phyloP scores from a whole-genome alignment of 2,888 invertebrate species.

The Drosophila leonis region DNA sequence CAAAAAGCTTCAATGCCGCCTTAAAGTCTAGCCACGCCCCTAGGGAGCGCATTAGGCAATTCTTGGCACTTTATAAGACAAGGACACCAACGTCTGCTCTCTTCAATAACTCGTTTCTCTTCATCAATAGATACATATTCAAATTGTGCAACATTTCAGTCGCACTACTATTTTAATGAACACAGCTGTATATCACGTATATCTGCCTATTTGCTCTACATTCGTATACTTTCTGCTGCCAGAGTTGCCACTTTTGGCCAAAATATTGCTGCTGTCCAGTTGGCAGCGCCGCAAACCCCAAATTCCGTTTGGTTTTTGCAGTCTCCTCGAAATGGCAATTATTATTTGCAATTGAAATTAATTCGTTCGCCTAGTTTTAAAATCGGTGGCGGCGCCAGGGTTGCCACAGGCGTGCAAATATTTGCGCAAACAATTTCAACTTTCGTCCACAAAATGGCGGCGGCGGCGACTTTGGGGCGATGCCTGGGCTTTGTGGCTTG shows the following conservation, averaged over 20 bases:
- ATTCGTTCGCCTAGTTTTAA: constrained; percentile 5
- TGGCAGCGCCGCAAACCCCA: not conserved
- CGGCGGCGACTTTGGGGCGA: constrained; percentile 3
- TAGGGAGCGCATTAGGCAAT: too few species aligned
- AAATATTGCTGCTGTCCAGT: not conserved
- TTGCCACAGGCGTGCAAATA: constrained; percentile 41
- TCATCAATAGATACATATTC: too few species aligned
- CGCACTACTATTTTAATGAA: too few species aligned
- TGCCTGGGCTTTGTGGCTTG: not conserved
- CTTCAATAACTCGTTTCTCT: too few species aligned
- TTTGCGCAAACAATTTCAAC: constrained; percentile 34
- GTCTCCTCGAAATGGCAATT: not conserved
- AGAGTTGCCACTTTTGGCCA: constrained; percentile 2
- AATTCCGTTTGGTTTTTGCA: not conserved
- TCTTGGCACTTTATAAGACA: too few species aligned
- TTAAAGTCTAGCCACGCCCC: too few species aligned
- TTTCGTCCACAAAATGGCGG: constrained; percentile 56
- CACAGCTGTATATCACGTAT: too few species aligned
- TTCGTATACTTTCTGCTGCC: not conserved
- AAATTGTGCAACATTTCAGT: too few species aligned
- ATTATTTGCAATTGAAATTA: constrained; percentile 2
- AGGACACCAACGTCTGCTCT: too few species aligned
- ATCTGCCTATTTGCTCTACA: not conserved
- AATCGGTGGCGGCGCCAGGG: constrained; percentile 13
- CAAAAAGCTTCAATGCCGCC: too few species aligned